Evolutionary conservation across 2,797 vertebrate genomes (phyloP).

Genomic region (Psittacula echo): DNA sequence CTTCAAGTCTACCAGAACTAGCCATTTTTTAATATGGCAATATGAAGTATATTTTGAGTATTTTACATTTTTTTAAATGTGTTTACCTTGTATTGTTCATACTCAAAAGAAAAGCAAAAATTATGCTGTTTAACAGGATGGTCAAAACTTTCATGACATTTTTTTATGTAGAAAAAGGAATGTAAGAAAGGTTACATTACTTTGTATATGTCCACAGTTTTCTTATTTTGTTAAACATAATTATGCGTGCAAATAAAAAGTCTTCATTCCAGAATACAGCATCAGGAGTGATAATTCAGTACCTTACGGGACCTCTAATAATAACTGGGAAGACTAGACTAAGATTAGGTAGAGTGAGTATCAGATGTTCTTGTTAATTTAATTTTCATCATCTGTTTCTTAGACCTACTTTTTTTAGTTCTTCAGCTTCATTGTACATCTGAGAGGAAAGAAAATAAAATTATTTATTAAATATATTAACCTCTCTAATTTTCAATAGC

Average conservation of each 20-base stretch:
- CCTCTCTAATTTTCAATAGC: not conserved
- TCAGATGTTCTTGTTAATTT: not conserved
- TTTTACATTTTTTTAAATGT: not conserved
- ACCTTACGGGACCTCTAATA: not conserved
- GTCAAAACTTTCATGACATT: not conserved
- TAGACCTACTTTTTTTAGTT: not conserved
- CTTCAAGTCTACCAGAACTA: not conserved
- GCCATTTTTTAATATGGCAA: not conserved
- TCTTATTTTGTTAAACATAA: not conserved
- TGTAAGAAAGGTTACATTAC: not conserved
- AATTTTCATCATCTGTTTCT: not conserved
- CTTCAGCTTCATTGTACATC: not conserved
- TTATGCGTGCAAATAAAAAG: not conserved
- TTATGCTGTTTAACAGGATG: not conserved
- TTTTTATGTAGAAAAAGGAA: not conserved
- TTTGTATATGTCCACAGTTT: not conserved
- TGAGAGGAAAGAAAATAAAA: not conserved
- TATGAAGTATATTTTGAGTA: not conserved
- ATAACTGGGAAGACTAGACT: not conserved
- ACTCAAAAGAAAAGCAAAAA: conserved; percentile 11
- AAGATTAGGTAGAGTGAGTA: not conserved
- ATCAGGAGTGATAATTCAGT: not conserved
- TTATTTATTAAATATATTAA: not conserved
- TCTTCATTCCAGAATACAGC: not conserved
- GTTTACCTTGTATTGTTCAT: not conserved